These are phyloP conservation scores for Aythya baeri DNA, from an alignment of 2,113 vertebrate species.

Conservation along the genomic window DNA sequence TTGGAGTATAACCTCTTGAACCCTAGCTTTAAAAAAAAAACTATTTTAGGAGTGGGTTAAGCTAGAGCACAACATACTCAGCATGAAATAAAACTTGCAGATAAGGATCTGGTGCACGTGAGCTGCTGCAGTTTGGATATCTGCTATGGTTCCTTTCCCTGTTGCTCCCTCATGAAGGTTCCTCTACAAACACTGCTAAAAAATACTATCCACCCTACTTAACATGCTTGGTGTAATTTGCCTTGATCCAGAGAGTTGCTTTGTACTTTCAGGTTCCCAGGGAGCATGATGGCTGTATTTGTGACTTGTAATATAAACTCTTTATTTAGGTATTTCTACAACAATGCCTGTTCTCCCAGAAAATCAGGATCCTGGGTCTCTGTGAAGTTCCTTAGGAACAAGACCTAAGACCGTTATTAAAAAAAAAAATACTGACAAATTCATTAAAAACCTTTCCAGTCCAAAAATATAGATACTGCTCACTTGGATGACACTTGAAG, in stretches of 20 bases:
- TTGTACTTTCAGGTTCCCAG: not conserved
- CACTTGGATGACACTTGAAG: not conserved
- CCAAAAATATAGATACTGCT: not conserved
- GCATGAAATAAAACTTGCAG: not conserved
- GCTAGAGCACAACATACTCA: not conserved
- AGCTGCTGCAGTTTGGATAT: fast-evolving
- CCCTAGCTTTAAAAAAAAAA: not conserved
- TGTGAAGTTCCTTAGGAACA: not conserved
- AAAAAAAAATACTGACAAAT: not conserved
- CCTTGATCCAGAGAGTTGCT: not conserved
- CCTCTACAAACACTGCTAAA: not conserved
- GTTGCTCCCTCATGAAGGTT: not conserved
- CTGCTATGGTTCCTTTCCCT: not conserved
- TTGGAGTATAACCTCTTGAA: not conserved
- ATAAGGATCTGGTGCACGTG: not conserved
- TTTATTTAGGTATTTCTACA: not conserved
- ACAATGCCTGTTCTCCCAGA: not conserved
- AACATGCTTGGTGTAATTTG: fast-evolving
- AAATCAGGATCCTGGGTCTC: not conserved
- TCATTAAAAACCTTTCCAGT: not conserved
- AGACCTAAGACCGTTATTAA: not conserved
- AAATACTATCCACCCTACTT: not conserved
- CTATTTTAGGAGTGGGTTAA: not conserved
- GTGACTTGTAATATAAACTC: not conserved
- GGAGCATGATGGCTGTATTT: not conserved